Conservation (phyloP, 1,140 invertebrate genomes). For the Bombyx mandarina region DNA sequence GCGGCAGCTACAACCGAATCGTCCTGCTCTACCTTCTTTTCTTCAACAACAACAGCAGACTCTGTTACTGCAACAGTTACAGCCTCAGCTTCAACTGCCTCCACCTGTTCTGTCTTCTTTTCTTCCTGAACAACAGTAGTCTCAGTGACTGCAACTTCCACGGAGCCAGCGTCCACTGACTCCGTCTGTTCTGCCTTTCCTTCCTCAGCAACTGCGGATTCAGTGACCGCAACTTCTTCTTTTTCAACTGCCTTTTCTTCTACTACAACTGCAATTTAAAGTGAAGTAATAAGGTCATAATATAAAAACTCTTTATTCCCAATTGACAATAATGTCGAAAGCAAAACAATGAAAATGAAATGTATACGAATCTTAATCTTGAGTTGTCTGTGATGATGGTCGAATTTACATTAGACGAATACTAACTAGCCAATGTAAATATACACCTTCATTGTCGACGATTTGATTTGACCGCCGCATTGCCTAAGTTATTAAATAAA, state of each 20-base stretch:
- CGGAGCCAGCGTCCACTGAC: background rate
- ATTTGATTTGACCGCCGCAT: too few relatives aligned
- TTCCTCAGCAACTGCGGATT: slow-evolving; percentile 9
- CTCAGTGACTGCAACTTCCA: background rate
- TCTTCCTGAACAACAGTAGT: slow-evolving; percentile 1
- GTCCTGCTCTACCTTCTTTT: background rate
- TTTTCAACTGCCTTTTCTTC: slow-evolving; percentile 8
- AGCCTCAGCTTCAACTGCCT: slow-evolving; percentile 2
- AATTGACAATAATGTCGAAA: background rate
- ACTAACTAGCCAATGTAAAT: too few relatives aligned
- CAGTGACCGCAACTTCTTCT: slow-evolving; percentile 13
- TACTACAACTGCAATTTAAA: slow-evolving; percentile 7
- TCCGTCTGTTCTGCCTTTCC: background rate
- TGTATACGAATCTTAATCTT: too few relatives aligned
- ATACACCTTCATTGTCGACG: too few relatives aligned
- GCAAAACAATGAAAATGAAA: too few relatives aligned
- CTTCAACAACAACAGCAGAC: background rate
- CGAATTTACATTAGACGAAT: too few relatives aligned
- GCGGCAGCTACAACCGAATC: background rate
- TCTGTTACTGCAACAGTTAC: slow-evolving; percentile 1
- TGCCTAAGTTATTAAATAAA: too few relatives aligned
- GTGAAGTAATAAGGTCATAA: background rate
- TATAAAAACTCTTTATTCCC: background rate
- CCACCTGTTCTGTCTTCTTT: background rate
- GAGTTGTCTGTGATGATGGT: too few relatives aligned